phyloP scores from a whole-genome alignment of 1,140 invertebrate genomes.

The Anthonomus grandis region DNA sequence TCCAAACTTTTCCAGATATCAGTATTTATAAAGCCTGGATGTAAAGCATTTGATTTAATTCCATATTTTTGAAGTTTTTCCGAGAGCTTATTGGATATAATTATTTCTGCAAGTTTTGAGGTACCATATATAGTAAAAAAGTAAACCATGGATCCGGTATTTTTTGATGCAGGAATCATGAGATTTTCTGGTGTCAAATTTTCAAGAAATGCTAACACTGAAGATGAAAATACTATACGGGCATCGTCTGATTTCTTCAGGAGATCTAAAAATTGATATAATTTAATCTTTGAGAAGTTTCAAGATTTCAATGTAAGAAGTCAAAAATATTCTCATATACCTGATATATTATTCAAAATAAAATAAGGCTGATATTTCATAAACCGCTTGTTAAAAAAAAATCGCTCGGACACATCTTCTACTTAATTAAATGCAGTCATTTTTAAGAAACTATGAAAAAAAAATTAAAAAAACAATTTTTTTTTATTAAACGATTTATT shows the following conservation, averaged over 20 bases:
- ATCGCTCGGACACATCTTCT: too few species aligned
- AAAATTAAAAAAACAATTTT: too few species aligned
- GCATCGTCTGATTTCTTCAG: conserved; percentile 1
- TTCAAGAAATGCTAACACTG: neutral
- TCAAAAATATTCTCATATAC: neutral
- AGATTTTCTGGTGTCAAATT: neutral
- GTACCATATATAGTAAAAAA: neutral
- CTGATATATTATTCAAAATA: neutral
- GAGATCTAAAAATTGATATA: neutral
- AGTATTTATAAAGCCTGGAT: neutral
- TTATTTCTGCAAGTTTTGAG: neutral
- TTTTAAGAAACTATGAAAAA: too few species aligned
- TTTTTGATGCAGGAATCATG: neutral
- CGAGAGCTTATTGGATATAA: neutral
- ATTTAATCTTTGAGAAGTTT: neutral
- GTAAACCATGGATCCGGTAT: neutral
- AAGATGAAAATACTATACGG: neutral
- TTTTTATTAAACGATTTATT: too few species aligned
- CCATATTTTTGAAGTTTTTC: neutral
- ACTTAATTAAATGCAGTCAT: too few species aligned
- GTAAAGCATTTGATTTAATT: neutral
- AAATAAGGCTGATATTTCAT: too few species aligned
- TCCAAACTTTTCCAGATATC: neutral
- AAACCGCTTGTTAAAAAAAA: too few species aligned
- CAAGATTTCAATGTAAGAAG: neutral